Evolutionary conservation across 2,113 vertebrate genomes (phyloP).

Genomic region (Bostrychus sinensis): DNA sequence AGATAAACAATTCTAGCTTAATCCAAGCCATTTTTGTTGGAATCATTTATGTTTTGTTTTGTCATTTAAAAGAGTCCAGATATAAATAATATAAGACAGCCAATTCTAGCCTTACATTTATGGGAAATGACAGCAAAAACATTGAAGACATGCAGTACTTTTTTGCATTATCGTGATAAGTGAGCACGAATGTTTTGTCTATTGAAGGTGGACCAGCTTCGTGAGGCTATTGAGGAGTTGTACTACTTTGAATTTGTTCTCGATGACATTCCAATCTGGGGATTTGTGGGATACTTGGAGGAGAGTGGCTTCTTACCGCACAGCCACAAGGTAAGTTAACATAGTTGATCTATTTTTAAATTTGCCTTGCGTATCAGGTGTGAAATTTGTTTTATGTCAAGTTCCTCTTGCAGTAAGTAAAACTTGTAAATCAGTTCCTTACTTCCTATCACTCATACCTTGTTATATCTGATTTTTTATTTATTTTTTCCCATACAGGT

Average conservation of each 20-base stretch:
- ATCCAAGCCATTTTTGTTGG: no score
- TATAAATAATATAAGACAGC: no score
- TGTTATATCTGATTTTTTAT: no score
- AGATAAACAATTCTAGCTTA: no score
- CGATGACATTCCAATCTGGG: slow-evolving; percentile 90
- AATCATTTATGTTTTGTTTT: no score
- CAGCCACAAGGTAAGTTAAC: slow-evolving; percentile 81
- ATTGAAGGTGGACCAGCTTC: slow-evolving; percentile 85
- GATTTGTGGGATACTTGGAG: slow-evolving; percentile 93
- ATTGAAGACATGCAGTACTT: no score
- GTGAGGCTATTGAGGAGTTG: slow-evolving; percentile 89
- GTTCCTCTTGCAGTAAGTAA: not conserved
- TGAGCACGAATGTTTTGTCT: not conserved
- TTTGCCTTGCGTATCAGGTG: not conserved
- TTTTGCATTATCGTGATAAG: not conserved
- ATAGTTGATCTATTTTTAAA: not conserved
- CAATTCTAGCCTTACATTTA: no score
- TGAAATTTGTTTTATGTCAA: not conserved
- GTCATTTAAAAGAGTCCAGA: no score
- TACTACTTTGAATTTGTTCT: slow-evolving; percentile 95
- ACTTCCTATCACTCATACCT: not conserved
- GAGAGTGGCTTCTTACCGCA: slow-evolving; percentile 92
- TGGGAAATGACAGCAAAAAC: no score
- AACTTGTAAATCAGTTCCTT: not conserved
- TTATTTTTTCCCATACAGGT: slow-evolving; percentile 71